Conservation (phyloP, 2,113 vertebrate genomes). For the Anarrhichthys ocellatus region DNA sequence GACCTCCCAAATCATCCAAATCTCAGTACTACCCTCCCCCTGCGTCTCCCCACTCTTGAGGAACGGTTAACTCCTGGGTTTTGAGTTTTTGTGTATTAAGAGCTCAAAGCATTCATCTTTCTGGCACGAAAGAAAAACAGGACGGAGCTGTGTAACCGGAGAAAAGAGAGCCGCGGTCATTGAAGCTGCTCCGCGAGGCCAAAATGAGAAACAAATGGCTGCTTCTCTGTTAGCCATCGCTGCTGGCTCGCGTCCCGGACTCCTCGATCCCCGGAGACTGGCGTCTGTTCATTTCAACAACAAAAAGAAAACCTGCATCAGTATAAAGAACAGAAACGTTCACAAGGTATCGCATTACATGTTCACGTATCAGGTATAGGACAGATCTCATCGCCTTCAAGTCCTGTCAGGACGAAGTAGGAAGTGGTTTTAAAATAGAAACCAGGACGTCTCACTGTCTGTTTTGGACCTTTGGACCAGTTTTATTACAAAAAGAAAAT, state of each 20-base stretch:
- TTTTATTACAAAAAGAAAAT: not conserved
- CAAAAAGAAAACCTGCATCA: conserved; percentile 32
- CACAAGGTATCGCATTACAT: conserved; percentile 54
- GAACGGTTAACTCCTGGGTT: conserved; percentile 50
- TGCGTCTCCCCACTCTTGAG: not conserved
- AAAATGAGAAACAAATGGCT: conserved; percentile 73
- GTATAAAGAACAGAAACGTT: conserved; percentile 27
- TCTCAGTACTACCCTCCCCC: conserved; percentile 4
- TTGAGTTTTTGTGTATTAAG: conserved; percentile 29
- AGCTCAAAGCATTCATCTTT: conserved; percentile 55
- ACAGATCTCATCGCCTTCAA: conserved; percentile 17
- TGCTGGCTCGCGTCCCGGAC: conserved; percentile 55
- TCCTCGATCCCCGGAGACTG: conserved; percentile 44
- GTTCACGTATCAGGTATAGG: conserved; percentile 26
- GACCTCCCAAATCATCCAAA: conserved; percentile 28
- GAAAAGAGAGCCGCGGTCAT: conserved; percentile 54
- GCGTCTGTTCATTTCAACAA: conserved; percentile 29
- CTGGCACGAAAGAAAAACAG: conserved; percentile 55
- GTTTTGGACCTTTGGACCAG: not conserved
- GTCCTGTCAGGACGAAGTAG: not conserved
- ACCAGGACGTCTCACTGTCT: not conserved
- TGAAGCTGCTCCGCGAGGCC: conserved; percentile 34
- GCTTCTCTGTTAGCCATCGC: conserved; percentile 41
- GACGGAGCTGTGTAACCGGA: conserved; percentile 62
- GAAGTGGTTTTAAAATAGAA: not conserved